These are phyloP conservation scores for Castor canadensis DNA, from an alignment of 2,113 vertebrate species.

Conservation along the genomic window DNA sequence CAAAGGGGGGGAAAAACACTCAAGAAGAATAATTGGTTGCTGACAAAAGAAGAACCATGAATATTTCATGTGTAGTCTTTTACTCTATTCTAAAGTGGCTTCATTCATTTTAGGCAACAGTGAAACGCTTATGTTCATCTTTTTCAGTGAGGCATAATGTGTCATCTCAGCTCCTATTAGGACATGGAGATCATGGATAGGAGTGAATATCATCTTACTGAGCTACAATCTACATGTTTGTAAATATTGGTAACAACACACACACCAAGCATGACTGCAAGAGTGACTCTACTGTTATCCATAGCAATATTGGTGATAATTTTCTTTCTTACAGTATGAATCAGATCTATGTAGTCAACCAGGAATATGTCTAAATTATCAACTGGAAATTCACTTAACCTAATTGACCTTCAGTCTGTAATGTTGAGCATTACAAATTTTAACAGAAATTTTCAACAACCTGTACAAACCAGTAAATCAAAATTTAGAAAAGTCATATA, in stretches of 20 bases:
- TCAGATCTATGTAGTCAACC: background rate
- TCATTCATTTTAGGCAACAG: constrained; percentile 46
- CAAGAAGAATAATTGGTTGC: constrained; percentile 48
- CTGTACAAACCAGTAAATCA: background rate
- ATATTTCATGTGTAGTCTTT: constrained; percentile 24
- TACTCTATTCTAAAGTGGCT: constrained; percentile 16
- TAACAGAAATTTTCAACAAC: background rate
- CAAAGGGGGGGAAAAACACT: background rate
- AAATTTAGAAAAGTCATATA: background rate
- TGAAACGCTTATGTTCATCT: background rate
- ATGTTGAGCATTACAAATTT: background rate
- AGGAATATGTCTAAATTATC: background rate
- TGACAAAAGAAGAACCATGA: constrained; percentile 40
- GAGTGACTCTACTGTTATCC: background rate
- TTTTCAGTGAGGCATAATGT: background rate
- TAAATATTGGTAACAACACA: constrained; percentile 10
- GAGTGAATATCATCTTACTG: background rate
- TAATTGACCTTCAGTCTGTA: background rate
- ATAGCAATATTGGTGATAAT: no score
- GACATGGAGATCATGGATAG: background rate
- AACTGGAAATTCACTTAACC: background rate
- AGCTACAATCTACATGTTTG: background rate
- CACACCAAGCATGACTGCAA: background rate
- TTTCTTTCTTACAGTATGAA: background rate
- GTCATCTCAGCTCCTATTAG: background rate